phyloP scores from a whole-genome alignment of 2,797 vertebrate genomes.

The Graptemys geographica region DNA sequence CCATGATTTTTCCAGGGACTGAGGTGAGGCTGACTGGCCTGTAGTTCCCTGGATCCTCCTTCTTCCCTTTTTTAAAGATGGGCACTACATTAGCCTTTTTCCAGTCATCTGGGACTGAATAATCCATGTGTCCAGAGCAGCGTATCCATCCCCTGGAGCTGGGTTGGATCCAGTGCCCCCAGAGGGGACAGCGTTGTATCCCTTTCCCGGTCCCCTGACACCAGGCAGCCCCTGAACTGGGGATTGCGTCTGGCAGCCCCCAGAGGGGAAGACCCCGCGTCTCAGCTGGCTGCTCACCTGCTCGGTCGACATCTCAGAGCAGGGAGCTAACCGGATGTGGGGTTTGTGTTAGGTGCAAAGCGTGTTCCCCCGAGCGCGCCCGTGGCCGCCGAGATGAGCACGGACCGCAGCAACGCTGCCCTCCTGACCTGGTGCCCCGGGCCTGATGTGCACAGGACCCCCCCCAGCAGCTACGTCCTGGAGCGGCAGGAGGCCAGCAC shows the following conservation, averaged over 20 bases:
- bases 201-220: background rate
- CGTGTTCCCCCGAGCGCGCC: slow-evolving; percentile 90
- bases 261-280: background rate
- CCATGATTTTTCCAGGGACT: no score
- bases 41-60: no score
- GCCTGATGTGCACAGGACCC: slow-evolving; percentile 85
- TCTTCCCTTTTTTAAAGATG: no score
- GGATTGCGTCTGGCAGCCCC: background rate
- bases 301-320: accelerated
- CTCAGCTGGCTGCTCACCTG: background rate
- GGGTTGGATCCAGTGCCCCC: background rate
- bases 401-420: slow-evolving; percentile 89
- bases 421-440: slow-evolving; percentile 93
- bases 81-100: no score
- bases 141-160: no score
- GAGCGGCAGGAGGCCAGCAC: slow-evolving; percentile 89
- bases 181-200: background rate
- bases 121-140: no score
- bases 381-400: slow-evolving; percentile 89
- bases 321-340: background rate
- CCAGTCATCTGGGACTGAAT: no score
- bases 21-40: no score
- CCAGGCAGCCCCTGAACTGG: background rate
- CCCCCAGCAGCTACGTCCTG: slow-evolving; percentile 89
- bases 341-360: slow-evolving; percentile 85